Evolutionary conservation across 2,888 invertebrate genomes (phyloP).

Genomic region (Lochmaea capreae): DNA sequence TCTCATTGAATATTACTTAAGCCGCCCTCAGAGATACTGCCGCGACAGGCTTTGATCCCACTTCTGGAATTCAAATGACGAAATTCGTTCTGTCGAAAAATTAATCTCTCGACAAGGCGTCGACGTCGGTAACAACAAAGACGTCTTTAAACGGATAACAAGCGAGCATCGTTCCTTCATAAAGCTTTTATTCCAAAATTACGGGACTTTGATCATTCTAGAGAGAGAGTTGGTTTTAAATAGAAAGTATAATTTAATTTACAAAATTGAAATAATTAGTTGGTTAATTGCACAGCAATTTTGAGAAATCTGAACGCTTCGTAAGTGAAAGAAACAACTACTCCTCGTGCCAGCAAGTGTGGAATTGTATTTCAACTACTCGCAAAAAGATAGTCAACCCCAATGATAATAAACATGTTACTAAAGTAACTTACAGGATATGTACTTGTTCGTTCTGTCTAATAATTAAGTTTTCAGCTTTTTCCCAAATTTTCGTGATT

Average conservation of each 20-base stretch:
- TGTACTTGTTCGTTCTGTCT: too few species aligned
- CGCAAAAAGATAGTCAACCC: too few species aligned
- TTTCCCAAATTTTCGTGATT: too few species aligned
- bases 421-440: too few species aligned
- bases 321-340: too few species aligned
- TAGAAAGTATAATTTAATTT: background rate
- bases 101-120: slow-evolving; percentile 14
- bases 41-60: slow-evolving; percentile 2
- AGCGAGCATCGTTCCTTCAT: slow-evolving; percentile 50
- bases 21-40: background rate
- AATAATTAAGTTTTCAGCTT: too few species aligned
- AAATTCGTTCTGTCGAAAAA: slow-evolving; percentile 19
- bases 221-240: background rate
- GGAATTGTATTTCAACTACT: too few species aligned
- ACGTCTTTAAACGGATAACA: slow-evolving; percentile 52
- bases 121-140: slow-evolving; percentile 47
- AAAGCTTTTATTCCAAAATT: slow-evolving; percentile 54
- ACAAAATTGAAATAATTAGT: background rate
- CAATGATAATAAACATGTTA: too few species aligned
- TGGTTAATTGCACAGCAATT: background rate
- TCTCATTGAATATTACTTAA: slow-evolving; percentile 3
- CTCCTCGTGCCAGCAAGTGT: too few species aligned
- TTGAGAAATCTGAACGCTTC: background rate
- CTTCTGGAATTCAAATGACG: slow-evolving; percentile 17
- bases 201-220: slow-evolving; percentile 46